These are phyloP conservation scores for Microplitis manilae DNA, from an alignment of 2,888 invertebrate genomes.

Conservation along the genomic window DNA sequence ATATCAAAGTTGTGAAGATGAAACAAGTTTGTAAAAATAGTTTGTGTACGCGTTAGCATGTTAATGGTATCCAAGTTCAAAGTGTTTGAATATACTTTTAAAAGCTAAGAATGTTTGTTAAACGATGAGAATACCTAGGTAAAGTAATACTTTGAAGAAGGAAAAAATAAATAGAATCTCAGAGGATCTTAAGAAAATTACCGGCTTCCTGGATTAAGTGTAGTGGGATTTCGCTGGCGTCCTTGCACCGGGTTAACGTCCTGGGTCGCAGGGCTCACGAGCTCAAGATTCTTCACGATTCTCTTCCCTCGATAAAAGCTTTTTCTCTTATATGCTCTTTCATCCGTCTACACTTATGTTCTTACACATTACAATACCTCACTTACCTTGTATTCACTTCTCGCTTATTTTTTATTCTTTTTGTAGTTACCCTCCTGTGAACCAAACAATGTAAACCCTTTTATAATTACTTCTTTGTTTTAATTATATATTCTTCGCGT, in stretches of 20 bases:
- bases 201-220: constrained; percentile 38
- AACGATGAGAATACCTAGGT: not conserved
- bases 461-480: constrained; percentile 13
- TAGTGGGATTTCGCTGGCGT: constrained; percentile 43
- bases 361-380: constrained; percentile 4
- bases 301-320: constrained; percentile 13
- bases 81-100: too few relatives aligned
- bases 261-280: constrained; percentile 42
- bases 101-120: not conserved
- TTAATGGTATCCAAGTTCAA: too few relatives aligned
- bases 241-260: constrained; percentile 53
- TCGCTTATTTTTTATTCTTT: constrained; percentile 16
- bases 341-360: constrained; percentile 10
- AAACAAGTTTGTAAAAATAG: too few relatives aligned
- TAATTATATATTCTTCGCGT: not conserved
- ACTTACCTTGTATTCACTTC: constrained; percentile 1
- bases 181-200: constrained; percentile 33
- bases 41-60: too few relatives aligned
- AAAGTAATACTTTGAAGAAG: not conserved
- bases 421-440: not conserved
- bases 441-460: constrained; percentile 9
- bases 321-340: constrained; percentile 6
- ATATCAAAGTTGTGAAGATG: too few relatives aligned
- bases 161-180: not conserved
- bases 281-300: constrained; percentile 12